Percentiles rank a stretch among this genome's conserved stretches.
phyloP scores from a whole-genome alignment of 2,888 invertebrate genomes.

The Cantharis flavilabris region DNA sequence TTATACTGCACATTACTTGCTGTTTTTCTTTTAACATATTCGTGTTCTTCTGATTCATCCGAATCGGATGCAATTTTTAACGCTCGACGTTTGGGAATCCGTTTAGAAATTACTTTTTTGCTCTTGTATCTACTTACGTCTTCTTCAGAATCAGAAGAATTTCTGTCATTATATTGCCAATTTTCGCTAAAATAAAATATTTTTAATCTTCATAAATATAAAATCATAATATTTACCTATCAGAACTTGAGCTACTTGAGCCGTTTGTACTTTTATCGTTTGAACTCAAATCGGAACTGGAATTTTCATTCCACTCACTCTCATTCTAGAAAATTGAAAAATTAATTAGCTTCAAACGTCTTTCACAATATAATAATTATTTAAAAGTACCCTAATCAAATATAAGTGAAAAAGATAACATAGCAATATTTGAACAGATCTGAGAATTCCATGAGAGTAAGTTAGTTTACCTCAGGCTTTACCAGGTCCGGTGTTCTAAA shows the following conservation, averaged over 20 bases:
- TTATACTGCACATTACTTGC: slow-evolving; percentile 84
- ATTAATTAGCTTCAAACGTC: too few species aligned
- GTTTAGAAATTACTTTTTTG: slow-evolving; percentile 53
- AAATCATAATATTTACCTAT: slow-evolving; percentile 54
- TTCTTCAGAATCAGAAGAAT: slow-evolving; percentile 71
- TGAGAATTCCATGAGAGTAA: too few species aligned
- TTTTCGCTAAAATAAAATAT: slow-evolving; percentile 39
- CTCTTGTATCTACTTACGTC: slow-evolving; percentile 71
- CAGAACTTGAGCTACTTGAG: slow-evolving; percentile 70
- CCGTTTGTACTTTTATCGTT: slow-evolving; percentile 71
- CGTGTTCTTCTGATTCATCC: slow-evolving; percentile 53
- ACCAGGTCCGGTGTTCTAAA: too few species aligned
- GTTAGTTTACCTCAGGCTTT: too few species aligned
- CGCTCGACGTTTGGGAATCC: slow-evolving; percentile 41
- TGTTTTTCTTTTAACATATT: slow-evolving; percentile 65
- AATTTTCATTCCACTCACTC: background rate
- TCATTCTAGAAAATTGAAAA: background rate
- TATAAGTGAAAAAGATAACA: too few species aligned
- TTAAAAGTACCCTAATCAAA: too few species aligned
- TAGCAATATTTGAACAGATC: too few species aligned
- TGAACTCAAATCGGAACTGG: slow-evolving; percentile 73
- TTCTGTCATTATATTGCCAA: slow-evolving; percentile 55
- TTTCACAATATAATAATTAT: too few species aligned
- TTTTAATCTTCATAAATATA: slow-evolving; percentile 6
- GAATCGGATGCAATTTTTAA: slow-evolving; percentile 52